Evolutionary conservation across 1,140 invertebrate species (phyloP).

Genomic region (Orussus abietinus): DNA sequence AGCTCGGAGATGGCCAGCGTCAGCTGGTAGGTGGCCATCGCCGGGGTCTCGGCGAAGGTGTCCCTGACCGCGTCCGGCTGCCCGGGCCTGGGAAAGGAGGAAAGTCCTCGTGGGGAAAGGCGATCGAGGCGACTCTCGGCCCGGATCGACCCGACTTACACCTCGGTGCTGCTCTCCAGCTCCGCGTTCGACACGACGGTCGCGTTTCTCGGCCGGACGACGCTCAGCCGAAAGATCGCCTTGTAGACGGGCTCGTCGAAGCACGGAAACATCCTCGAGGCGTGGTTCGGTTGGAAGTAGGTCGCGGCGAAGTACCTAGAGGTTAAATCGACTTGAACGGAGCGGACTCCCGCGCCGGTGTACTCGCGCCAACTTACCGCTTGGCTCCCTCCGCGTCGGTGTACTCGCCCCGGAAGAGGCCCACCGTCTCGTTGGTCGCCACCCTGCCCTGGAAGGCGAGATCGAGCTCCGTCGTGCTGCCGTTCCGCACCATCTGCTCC

Average conservation of each 20-base stretch:
- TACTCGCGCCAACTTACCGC: slow-evolving; percentile 55
- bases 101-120: no score
- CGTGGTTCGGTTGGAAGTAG: slow-evolving; percentile 77
- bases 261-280: slow-evolving; percentile 83
- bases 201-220: slow-evolving; percentile 60
- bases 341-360: no score
- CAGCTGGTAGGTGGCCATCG: slow-evolving; percentile 83
- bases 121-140: no score
- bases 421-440: slow-evolving; percentile 56
- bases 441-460: slow-evolving; percentile 60
- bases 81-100: slow-evolving; percentile 36
- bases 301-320: slow-evolving; percentile 72
- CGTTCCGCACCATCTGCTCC: slow-evolving; percentile 52
- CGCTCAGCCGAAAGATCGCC: slow-evolving; percentile 63
- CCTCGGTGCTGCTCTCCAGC: slow-evolving; percentile 52
- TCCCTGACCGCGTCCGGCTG: slow-evolving; percentile 59
- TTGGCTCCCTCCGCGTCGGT: slow-evolving; percentile 46
- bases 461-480: slow-evolving; percentile 53
- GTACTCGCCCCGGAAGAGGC: slow-evolving; percentile 62
- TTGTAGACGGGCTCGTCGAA: slow-evolving; percentile 89
- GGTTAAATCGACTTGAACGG: no score
- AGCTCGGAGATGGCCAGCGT: slow-evolving; percentile 79
- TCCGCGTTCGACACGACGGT: slow-evolving; percentile 64
- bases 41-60: slow-evolving; percentile 67
- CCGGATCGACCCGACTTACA: no score